Base-by-base conservation (phyloP, 2,797 vertebrate species). In the Chelmon rostratus region DNA sequence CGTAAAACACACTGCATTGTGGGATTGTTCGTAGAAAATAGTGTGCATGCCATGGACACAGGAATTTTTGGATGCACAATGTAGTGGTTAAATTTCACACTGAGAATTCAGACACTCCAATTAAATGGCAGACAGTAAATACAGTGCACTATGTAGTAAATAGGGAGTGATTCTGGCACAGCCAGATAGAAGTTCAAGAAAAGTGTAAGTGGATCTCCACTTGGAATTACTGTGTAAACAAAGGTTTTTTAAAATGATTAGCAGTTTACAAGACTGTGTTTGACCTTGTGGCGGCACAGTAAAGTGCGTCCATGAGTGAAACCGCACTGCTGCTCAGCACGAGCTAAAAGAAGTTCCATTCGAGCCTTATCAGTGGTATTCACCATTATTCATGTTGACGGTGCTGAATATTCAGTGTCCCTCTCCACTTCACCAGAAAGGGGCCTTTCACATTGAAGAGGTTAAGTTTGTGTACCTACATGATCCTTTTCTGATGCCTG, bases 371-470 rank as follows among this genome's bases (percentile, higher is more conserved):
- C 68, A 49, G 18, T 37, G 40, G 3, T 16, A 25, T 40, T 59
- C 37, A 46, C 44, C 25, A 54, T 40, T 63, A 74, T 67, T 73
- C 40, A 18, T 40, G n/a, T 11, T 21, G n/a, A 42, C 19, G 28
- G 1, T 68, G 33, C 3, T 68, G 68, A 73, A 66, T 58, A 82
- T 80, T 82, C 50, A 82, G 44, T 8, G 35, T 1, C 66, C 13
- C 38, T 53, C 15, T 37, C 31, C 2, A n/a, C 0, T 6, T 35
- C 40, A 28, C 58, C 28, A 35, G 35, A 18, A 56, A 37, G 46
- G 37, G 53, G 38, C 19, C 47, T 68, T 86, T 82, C 53, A 71
- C 40, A 69, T 46, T 61, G 38, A 52, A 61, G 82, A 68, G 56
- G 42, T 56, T n/a, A 65, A 15, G 25, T 56, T 56, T 82, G 61